Evolutionary conservation across 2,888 invertebrate genomes (phyloP).

Genomic region (Drosophila stalkeri): DNA sequence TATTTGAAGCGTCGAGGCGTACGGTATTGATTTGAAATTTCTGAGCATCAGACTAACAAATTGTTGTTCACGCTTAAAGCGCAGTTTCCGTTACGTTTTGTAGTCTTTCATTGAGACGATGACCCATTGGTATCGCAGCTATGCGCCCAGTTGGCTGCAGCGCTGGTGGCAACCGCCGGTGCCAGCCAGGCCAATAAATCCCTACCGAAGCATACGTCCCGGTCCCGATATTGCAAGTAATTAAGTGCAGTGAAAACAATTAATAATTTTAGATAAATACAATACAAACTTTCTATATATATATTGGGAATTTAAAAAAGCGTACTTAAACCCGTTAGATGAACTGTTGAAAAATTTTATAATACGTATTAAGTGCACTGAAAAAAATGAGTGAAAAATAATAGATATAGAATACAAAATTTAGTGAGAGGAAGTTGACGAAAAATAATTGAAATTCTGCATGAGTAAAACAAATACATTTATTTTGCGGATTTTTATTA

Average conservation of each 20-base stretch:
- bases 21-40: slow-evolving; percentile 34
- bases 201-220: slow-evolving; percentile 78
- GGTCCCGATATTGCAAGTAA: slow-evolving; percentile 75
- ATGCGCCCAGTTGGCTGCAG: slow-evolving; percentile 82
- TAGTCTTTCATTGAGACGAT: slow-evolving; percentile 40
- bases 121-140: slow-evolving; percentile 80
- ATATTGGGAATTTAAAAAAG: background rate
- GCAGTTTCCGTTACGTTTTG: slow-evolving; percentile 61
- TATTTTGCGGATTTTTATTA: no score
- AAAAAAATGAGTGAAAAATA: background rate
- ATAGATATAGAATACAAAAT: background rate
- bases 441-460: no score
- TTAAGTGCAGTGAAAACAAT: slow-evolving; percentile 12
- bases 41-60: slow-evolving; percentile 8
- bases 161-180: slow-evolving; percentile 77
- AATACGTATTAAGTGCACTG: background rate
- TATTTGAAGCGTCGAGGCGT: slow-evolving; percentile 60
- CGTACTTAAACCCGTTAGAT: background rate
- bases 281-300: background rate
- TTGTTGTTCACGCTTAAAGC: slow-evolving; percentile 29
- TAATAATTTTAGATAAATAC: background rate
- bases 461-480: no score
- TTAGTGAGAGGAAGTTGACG: background rate
- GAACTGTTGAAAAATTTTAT: background rate
- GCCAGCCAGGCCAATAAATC: slow-evolving; percentile 69